Base-by-base conservation (phyloP, 2,888 invertebrate species). In the Ectobius pallidus region DNA sequence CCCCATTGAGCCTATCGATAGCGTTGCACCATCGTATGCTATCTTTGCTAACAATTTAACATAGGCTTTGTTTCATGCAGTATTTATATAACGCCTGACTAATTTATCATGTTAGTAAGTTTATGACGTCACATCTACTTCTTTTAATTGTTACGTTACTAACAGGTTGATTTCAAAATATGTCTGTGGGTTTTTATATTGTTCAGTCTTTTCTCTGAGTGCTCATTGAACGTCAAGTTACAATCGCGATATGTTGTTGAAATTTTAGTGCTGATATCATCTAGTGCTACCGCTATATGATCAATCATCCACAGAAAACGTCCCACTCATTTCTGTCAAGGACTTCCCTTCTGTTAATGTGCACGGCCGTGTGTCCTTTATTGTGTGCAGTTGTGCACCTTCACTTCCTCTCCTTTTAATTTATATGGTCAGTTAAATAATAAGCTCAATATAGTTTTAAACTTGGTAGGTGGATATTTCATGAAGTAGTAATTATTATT, bases 261-360 rank as follows among this genome's bases (percentile, higher is more conserved):
- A 58, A 58, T 30, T 58, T 58, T 25, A 30, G 27, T 32, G 30
- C 2, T 30, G 58, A 58, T 58, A 58, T 58, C 58, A 58, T 58
- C 58, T n/a, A 9, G 22, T 18, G 11, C 14, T 11, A n/a, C 58
- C 27, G 58, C 32, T 9, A 16, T 2, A 30, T 25, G 58, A 58
- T 58, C 58, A 58, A 58, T 58, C 58, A 58, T 58, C 22, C 58
- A 32, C 34, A n/a, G 3, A n/a, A 52, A 3, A 9, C 25, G 14
- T 20, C 52, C 52, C 52, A 22, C 58, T 30, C 30, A 14, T 11
- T 14, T 30, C 58, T 30, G 58, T 58, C 58, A 58, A 58, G 58
- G 27, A 34, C 34, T 14, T 25, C 20, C 22, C 11, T 14, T n/a
- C 32, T 25, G 58, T 58, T 58, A 58, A 30, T 30, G 30, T 16